A percentile compares a stretch with the other conserved stretches of the same genome.
These are phyloP conservation scores for Sitobion miscanthi DNA, from an alignment of 1,140 invertebrate species.

Conservation along the genomic window DNA sequence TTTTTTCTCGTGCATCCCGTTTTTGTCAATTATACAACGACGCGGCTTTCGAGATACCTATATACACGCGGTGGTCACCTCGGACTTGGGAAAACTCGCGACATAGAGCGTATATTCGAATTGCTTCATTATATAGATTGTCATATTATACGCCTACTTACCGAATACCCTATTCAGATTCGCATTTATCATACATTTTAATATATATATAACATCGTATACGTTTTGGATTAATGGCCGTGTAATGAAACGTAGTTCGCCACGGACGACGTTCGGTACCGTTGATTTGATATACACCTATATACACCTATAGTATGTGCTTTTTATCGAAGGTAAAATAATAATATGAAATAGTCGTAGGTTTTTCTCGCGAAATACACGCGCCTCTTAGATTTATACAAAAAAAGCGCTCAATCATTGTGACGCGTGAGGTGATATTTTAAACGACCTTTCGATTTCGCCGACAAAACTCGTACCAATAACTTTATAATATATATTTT, in stretches of 20 bases:
- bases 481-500: neutral
- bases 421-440: neutral
- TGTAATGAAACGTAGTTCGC: neutral
- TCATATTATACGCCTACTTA: neutral
- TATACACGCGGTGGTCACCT: neutral
- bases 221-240: neutral
- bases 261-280: neutral
- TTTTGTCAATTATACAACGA: neutral
- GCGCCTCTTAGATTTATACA: neutral
- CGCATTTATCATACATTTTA: neutral
- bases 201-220: neutral
- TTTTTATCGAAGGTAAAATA: neutral
- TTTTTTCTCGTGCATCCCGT: neutral
- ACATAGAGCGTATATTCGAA: neutral
- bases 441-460: conserved; percentile 20
- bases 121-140: neutral
- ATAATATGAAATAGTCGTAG: conserved; percentile 10
- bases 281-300: neutral
- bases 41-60: neutral
- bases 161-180: neutral
- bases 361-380: neutral
- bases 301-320: neutral
- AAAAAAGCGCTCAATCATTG: neutral
- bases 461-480: neutral
- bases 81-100: neutral